These are phyloP conservation scores for Vicugna pacos DNA, from an alignment of 2,113 vertebrate genomes.

Conservation along the genomic window DNA sequence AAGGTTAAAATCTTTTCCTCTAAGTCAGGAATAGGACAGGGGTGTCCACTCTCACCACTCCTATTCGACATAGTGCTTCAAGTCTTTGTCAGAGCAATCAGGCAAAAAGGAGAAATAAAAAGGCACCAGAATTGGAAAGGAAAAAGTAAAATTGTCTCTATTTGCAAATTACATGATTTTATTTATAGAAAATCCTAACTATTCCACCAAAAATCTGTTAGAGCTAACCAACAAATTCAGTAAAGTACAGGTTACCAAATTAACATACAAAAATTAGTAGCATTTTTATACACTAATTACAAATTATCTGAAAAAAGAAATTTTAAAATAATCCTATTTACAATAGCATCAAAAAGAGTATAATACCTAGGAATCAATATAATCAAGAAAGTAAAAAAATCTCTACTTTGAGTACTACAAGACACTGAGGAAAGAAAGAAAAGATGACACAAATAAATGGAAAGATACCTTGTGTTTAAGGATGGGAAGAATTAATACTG, in stretches of 20 bases:
- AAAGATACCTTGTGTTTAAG: background rate
- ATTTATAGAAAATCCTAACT: background rate
- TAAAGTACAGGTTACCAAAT: background rate
- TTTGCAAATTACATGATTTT: background rate
- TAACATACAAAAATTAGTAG: background rate
- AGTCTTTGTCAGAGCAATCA: background rate
- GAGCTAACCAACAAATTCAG: background rate
- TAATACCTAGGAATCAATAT: too few relatives aligned
- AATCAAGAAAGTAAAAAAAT: too few relatives aligned
- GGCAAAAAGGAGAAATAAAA: background rate
- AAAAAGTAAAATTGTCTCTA: background rate
- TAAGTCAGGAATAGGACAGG: background rate
- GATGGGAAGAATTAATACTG: background rate
- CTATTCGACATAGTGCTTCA: background rate
- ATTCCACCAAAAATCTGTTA: background rate
- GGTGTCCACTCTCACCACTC: background rate
- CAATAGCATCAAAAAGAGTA: background rate
- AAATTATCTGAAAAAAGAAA: background rate
- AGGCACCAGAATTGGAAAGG: background rate
- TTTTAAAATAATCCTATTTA: background rate
- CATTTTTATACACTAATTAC: background rate
- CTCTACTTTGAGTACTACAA: too few relatives aligned
- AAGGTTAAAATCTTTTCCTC: background rate
- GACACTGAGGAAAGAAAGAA: background rate
- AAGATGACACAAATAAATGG: background rate